These are phyloP conservation scores for Andricus curvator DNA, from an alignment of 2,888 invertebrate genomes.

Conservation along the genomic window DNA sequence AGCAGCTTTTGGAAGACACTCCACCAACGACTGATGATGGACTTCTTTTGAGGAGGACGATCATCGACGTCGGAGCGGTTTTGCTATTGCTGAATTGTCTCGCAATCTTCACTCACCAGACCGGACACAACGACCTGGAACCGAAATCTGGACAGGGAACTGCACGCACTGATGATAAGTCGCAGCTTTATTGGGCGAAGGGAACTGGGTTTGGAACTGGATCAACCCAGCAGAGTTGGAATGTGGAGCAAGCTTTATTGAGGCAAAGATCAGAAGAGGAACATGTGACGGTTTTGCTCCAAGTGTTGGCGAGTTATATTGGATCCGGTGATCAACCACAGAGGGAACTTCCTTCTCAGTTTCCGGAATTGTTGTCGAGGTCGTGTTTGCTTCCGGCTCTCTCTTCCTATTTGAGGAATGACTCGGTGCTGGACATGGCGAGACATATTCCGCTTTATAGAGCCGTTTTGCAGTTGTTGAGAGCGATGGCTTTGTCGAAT, in stretches of 20 bases:
- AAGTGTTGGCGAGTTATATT: slow-evolving; percentile 93
- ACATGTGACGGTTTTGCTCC: slow-evolving; percentile 91
- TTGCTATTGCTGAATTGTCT: slow-evolving; percentile 92
- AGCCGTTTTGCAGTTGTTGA: slow-evolving; percentile 89
- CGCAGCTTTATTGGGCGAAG: slow-evolving; percentile 95
- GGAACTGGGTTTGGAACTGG: slow-evolving; percentile 98
- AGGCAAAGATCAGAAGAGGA: slow-evolving; percentile 95
- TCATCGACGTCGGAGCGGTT: slow-evolving; percentile 91
- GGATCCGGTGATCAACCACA: slow-evolving; percentile 84
- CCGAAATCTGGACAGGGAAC: slow-evolving; percentile 70
- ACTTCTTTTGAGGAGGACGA: slow-evolving; percentile 86
- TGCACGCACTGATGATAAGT: slow-evolving; percentile 82
- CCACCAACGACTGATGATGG: slow-evolving; percentile 89
- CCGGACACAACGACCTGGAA: slow-evolving; percentile 79
- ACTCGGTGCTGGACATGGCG: slow-evolving; percentile 98
- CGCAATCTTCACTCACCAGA: slow-evolving; percentile 92
- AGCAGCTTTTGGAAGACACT: slow-evolving; percentile 87
- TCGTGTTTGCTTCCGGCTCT: slow-evolving; percentile 93
- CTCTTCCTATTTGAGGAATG: slow-evolving; percentile 94
- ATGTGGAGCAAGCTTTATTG: slow-evolving; percentile 95
- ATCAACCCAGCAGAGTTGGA: slow-evolving; percentile 97
- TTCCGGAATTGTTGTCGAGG: slow-evolving; percentile 87
- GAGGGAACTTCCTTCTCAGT: slow-evolving; percentile 84
- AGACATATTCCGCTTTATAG: slow-evolving; percentile 96
- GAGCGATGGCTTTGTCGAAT: slow-evolving; percentile 85